Evolutionary conservation across 2,113 vertebrate genomes (phyloP), one percentile per base, ranked within the genome.

Genomic region (Aptenodytes patagonicus): DNA sequence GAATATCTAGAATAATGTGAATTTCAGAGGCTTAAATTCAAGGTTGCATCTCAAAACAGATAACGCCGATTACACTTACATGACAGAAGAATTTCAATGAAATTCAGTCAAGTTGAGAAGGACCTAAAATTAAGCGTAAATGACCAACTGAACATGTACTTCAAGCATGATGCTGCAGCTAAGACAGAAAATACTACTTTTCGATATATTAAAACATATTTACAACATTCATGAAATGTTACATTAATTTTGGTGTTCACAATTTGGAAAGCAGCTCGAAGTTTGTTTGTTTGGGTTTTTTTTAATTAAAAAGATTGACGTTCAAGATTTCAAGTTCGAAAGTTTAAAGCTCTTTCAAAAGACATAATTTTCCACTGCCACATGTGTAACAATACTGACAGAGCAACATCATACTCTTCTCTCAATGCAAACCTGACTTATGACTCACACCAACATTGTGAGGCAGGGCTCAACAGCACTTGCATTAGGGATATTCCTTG

Each of bases 401-500:
- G 57, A 70, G 31, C 36, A 71, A 52, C 36, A 52, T 16, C 47
- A 34, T 21, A 26, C 6, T 49, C 20, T 42, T 38, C 22, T 49
- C 7, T 75, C 36, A 57, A 8, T 24, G 24, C 2, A 2, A 84
- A 73, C 29, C 51, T 75, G 40, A 70, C 12, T 47, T 64, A n/a
- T 0, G 26, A 69, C 10, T 57, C 12, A 9, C 18, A 13, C 19
- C 1, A 7, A 42, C 6, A 7, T 46, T 57, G 22, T 13, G 11
- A 88, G 36, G 15, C 32, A 61, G 6, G 16, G 46, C 34, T 90
- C 10, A 73, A 44, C 13, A 71, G 40, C 32, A 60, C 11, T 34
- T 66, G 22, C 4, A 34, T 36, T 61, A 55, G 8, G 8, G 24
- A 55, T 68, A 49, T 17, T 42, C 46, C n/a, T 87, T 72, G 32